These are phyloP conservation scores for Xanthorhoe spadicearia DNA, from an alignment of 2,888 invertebrate species.

Conservation along the genomic window DNA sequence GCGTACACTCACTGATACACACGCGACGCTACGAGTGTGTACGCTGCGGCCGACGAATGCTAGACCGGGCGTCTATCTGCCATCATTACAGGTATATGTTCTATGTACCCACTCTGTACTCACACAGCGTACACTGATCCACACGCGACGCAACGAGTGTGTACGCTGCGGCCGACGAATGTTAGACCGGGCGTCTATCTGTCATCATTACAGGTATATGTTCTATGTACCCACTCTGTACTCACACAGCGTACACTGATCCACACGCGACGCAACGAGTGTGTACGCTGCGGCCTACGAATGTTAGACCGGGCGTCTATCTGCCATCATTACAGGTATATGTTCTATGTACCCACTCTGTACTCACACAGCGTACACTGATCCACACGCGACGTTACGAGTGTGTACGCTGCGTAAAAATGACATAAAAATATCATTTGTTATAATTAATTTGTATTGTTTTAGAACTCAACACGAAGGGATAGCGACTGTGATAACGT, in stretches of 20 bases:
- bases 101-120: conserved; percentile 70
- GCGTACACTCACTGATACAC: conserved; percentile 71
- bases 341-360: conserved; percentile 43
- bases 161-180: conserved; percentile 62
- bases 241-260: conserved; percentile 71
- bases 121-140: conserved; percentile 71
- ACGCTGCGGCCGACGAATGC: conserved; percentile 65
- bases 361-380: conserved; percentile 71
- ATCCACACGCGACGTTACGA: conserved; percentile 74
- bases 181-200: conserved; percentile 67
- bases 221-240: conserved; percentile 52
- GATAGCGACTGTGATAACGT: conserved; percentile 62
- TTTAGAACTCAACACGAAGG: conserved; percentile 74
- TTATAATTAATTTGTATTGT: too few species aligned
- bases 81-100: conserved; percentile 73
- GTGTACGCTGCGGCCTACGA: conserved; percentile 59
- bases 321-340: conserved; percentile 68
- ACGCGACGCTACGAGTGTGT: conserved; percentile 70
- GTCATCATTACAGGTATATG: conserved; percentile 73
- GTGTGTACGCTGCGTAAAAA: conserved; percentile 66
- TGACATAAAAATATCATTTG: too few species aligned
- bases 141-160: conserved; percentile 72
- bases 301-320: conserved; percentile 72
- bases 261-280: conserved; percentile 73
- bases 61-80: conserved; percentile 65